A percentile compares a stretch with the other conserved stretches of the same genome.
Evolutionary conservation across 64 coral and sea anemone species (phyloP).

Genomic region (Hydrozoanthus tunicans): DNA sequence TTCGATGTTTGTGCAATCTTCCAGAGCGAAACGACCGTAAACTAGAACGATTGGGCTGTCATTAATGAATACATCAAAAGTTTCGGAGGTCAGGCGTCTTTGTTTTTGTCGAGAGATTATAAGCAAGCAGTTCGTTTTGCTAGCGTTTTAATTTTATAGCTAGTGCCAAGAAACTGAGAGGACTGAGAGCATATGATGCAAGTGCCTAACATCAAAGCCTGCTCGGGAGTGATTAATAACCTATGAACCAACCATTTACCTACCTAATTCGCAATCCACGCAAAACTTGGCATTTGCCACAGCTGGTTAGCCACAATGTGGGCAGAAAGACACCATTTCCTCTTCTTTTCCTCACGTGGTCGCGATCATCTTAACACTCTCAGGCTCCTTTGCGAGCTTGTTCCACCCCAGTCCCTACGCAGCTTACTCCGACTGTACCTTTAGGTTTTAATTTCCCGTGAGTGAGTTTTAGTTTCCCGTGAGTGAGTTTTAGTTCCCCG

Average conservation of each 20-base stretch:
- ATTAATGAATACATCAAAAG: no score
- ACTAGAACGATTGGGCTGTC: no score
- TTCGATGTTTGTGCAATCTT: no score
- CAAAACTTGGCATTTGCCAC: conserved; percentile 41
- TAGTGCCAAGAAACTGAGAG: no score
- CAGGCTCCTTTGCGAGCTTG: neutral
- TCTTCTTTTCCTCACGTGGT: neutral
- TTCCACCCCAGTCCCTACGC: conserved; percentile 13
- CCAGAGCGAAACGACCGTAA: no score
- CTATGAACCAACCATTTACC: conserved; percentile 22
- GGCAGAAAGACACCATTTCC: conserved; percentile 14
- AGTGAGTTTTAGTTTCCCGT: neutral
- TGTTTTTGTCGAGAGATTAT: no score
- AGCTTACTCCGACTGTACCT: neutral
- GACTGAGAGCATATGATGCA: neutral
- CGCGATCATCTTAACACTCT: neutral
- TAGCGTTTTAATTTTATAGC: no score
- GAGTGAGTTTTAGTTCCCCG: neutral
- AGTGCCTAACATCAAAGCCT: neutral
- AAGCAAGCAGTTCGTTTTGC: no score
- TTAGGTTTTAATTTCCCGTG: neutral
- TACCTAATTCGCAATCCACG: conserved; percentile 24
- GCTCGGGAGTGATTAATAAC: conserved; percentile 18
- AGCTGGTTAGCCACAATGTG: conserved; percentile 32
- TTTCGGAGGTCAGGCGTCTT: no score